Base-by-base conservation (phyloP, 2,113 vertebrate species). In the Amphiprion ocellaris region DNA sequence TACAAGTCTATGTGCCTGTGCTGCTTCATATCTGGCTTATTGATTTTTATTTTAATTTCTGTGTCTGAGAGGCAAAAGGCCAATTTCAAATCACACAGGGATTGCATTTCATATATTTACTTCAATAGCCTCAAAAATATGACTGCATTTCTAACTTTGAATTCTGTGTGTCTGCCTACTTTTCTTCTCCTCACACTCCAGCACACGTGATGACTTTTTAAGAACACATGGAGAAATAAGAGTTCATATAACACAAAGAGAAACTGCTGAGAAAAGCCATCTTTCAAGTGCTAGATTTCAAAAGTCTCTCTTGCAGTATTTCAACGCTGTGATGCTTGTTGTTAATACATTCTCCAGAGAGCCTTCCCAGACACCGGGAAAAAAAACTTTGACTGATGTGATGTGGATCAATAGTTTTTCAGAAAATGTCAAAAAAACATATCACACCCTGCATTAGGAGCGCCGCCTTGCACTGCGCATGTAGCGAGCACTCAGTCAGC, bases 371-470 rank as follows among this genome's bases (percentile, higher is more conserved):
- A 73, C 59, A 69, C 68, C 53, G 26, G 67, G 53, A 30, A 30
- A 30, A 30, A 86, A 86, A 89, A 88, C 83, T 64, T 79, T 86
- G 83, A 92, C 61, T 87, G 87, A 92, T 88, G 85, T 12, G 67
- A 82, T 64, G 73, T 61, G 87, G 82, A 92, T 92, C 91, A 79
- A 92, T 91, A 81, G 70, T 74, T 88, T 89, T 87, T 84, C 68
- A 82, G 69, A 77, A 88, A 90, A 90, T 81, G 84, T 84, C 77
- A 88, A 71, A 81, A 83, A 74, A 85, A 58, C 82, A 72, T 77
- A 64, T 64, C 85, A 61, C 26, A 46, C 33, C 17, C 39, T 54
- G 65, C 74, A 83, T 77, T 47, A 30, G 74, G 77, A 85, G 63
- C 10, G 60, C n/a, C 0, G n/a, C 53, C 33, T 9, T 16, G 30